Evolutionary conservation across 2,113 vertebrate species (phyloP).

Genomic region (Anthoscopus minutus): DNA sequence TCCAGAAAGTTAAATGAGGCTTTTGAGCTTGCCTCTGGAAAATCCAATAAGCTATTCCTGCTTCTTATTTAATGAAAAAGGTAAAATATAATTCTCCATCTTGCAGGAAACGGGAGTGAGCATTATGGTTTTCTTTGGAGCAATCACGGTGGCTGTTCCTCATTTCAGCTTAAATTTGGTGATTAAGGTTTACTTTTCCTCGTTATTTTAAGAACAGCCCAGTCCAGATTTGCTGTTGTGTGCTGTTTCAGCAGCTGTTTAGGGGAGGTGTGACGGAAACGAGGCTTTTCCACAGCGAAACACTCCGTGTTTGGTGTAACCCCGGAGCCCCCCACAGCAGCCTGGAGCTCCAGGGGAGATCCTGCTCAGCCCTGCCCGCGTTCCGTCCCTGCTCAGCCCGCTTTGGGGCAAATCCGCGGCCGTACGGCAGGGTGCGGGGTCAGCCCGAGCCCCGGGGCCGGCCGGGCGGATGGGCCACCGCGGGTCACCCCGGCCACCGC

Average conservation of each 20-base stretch:
- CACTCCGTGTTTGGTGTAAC: neutral
- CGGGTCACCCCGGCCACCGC: neutral
- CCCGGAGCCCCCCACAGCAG: neutral
- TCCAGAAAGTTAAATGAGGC: neutral
- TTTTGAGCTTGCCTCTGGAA: slow-evolving; percentile 6
- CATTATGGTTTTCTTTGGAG: neutral
- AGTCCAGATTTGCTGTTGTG: neutral
- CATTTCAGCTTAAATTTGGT: neutral
- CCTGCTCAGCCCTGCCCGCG: fast-evolving
- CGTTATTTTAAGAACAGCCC: neutral
- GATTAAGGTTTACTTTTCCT: neutral
- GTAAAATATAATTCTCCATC: neutral
- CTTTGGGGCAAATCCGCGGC: fast-evolving
- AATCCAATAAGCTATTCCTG: neutral
- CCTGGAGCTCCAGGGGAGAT: neutral
- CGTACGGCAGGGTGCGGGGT: neutral
- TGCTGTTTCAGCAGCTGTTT: neutral
- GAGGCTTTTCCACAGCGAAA: neutral
- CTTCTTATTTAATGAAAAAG: neutral
- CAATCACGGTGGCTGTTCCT: neutral
- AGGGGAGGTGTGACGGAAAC: neutral
- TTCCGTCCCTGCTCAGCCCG: neutral
- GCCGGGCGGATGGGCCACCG: neutral
- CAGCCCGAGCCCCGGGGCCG: neutral
- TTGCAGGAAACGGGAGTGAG: neutral